Conservation (phyloP, 2,113 vertebrate genomes). For the Chelonoidis abingdonii region DNA sequence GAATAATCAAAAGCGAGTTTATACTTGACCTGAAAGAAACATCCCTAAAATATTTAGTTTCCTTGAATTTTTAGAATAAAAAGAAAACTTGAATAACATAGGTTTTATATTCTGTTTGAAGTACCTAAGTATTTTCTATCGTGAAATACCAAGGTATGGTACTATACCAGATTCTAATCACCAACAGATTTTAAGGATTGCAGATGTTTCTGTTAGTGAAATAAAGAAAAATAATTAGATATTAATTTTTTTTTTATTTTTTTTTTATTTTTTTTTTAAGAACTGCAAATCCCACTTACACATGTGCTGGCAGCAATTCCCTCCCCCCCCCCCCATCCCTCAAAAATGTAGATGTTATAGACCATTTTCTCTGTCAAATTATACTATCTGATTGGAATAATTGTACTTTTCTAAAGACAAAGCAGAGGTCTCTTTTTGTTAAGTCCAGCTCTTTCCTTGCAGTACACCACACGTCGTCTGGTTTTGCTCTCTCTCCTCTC, state of each 20-base stretch:
- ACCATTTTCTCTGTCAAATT: neutral
- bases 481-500: neutral
- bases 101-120: too few relatives aligned
- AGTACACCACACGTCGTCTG: neutral
- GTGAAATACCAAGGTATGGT: neutral
- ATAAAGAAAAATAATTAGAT: neutral
- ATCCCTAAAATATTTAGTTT: neutral
- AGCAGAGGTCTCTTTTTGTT: neutral
- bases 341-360: neutral
- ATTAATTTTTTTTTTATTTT: neutral
- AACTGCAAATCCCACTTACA: neutral
- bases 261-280: neutral
- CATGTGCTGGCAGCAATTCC: neutral
- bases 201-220: neutral
- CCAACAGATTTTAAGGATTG: neutral
- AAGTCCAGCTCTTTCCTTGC: neutral
- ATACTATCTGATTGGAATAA: neutral
- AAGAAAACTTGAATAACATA: neutral
- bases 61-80: neutral
- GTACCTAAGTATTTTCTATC: neutral
- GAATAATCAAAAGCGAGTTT: neutral
- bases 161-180: neutral
- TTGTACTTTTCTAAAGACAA: neutral
- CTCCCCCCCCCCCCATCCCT: neutral
- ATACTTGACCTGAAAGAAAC: neutral